phyloP scores from a whole-genome alignment of 2,113 vertebrate genomes.

The Thalassoma bifasciatum region DNA sequence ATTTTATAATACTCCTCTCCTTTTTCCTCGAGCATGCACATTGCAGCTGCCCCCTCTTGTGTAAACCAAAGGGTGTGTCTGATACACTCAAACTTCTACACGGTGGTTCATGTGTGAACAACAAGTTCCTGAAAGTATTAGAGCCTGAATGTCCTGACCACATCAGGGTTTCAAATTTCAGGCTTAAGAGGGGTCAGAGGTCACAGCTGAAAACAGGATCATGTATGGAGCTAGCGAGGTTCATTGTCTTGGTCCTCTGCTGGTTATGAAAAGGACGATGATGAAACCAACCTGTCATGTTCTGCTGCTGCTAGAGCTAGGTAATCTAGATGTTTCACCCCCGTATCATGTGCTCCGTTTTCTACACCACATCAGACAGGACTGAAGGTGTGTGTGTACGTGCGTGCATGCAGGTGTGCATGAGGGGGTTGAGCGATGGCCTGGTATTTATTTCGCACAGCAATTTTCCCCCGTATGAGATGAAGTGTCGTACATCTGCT shows the following conservation, averaged over 20 bases:
- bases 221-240: neutral
- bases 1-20: no score
- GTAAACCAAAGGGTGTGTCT: no score
- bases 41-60: no score
- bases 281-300: constrained; percentile 1
- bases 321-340: constrained; percentile 40
- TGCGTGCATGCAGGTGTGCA: neutral
- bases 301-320: constrained; percentile 9
- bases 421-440: constrained; percentile 56
- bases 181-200: constrained; percentile 20
- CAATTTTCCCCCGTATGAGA: constrained; percentile 69
- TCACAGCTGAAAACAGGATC: constrained; percentile 16
- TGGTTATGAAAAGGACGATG: neutral
- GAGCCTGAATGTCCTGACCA: no score
- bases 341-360: constrained; percentile 37
- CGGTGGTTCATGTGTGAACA: no score
- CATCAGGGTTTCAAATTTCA: neutral
- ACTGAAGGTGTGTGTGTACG: neutral
- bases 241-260: neutral
- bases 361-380: constrained; percentile 46
- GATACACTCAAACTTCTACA: no score
- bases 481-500: constrained; percentile 81
- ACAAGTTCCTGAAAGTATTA: no score
- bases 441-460: constrained; percentile 75
- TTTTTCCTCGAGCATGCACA: no score